A percentile compares a stretch with the other conserved stretches of the same genome.
These are phyloP conservation scores for Camelus bactrianus DNA, from an alignment of 2,113 vertebrate genomes.

Conservation along the genomic window DNA sequence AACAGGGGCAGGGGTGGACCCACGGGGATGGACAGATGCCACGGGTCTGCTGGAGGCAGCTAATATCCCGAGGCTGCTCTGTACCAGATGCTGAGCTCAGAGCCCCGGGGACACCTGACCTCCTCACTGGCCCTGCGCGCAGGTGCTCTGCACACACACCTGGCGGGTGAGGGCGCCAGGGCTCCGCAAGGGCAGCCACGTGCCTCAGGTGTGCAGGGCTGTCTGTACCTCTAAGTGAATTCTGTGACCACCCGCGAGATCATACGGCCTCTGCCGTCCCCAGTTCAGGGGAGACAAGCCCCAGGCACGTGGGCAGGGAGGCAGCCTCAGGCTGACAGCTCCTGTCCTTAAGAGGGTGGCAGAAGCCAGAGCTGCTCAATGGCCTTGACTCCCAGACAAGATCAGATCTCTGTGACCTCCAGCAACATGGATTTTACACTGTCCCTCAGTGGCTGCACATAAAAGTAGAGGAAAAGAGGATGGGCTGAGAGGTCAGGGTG, in stretches of 20 bases:
- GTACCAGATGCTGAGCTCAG: not conserved
- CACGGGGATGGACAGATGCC: not conserved
- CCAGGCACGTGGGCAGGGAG: not conserved
- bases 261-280: not conserved
- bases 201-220: not conserved
- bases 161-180: too few species aligned
- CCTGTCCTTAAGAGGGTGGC: not conserved
- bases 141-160: not conserved
- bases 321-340: not conserved
- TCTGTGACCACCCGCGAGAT: not conserved
- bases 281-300: not conserved
- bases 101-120: not conserved
- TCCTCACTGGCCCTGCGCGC: not conserved
- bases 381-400: not conserved
- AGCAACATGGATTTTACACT: not conserved
- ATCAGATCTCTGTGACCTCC: not conserved
- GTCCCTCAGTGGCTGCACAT: not conserved
- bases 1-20: fast-evolving
- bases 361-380: not conserved
- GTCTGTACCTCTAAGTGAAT: not conserved
- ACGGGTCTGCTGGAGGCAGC: too few species aligned
- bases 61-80: not conserved
- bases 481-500: fast-evolving
- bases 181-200: not conserved
- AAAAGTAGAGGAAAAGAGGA: not conserved